These are phyloP conservation scores for Ivindomyrus marchei DNA, from an alignment of 2,113 vertebrate genomes.

Conservation along the genomic window DNA sequence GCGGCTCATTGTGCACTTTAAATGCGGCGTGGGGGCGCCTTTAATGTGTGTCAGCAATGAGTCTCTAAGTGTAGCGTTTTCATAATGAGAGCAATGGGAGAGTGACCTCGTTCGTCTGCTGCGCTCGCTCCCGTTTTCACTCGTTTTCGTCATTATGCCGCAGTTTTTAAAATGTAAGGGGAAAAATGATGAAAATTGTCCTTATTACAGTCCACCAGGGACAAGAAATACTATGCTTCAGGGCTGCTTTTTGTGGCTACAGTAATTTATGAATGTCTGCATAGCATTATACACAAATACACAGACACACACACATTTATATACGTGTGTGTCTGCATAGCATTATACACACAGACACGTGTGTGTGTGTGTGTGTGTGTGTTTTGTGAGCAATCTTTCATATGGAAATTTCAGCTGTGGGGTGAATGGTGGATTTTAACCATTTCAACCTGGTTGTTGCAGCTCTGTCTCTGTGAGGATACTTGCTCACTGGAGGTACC, in stretches of 20 bases:
- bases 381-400: background rate
- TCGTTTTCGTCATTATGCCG: conserved; percentile 29
- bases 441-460: background rate
- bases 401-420: background rate
- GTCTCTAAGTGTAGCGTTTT: background rate
- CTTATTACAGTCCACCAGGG: conserved; percentile 13
- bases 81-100: background rate
- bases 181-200: conserved; percentile 48
- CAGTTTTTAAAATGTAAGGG: conserved; percentile 41
- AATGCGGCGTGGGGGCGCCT: background rate
- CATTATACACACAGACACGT: background rate
- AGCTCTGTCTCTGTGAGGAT: background rate
- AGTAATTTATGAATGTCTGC: conserved; percentile 24
- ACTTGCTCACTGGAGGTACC: background rate
- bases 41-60: background rate
- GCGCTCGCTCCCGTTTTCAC: background rate
- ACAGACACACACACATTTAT: background rate
- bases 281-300: background rate
- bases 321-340: background rate
- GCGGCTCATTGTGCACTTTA: background rate
- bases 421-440: background rate
- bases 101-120: background rate
- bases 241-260: conserved; percentile 47
- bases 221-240: background rate
- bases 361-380: background rate